Evolutionary conservation across 64 coral and sea anemone species (phyloP).

Genomic region (Dendronephthya gigantea): DNA sequence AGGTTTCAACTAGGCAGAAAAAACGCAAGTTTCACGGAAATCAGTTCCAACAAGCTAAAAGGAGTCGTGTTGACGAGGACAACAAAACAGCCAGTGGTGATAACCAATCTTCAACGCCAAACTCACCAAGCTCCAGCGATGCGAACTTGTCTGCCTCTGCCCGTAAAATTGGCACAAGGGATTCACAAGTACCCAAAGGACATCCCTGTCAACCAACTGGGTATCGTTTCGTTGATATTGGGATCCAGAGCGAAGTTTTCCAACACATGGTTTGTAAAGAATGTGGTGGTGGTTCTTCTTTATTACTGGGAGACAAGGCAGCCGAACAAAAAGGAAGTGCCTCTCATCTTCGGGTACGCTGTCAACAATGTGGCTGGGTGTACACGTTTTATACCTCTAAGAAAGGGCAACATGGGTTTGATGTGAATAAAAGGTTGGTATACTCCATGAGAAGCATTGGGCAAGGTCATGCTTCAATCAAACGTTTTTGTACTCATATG

Average conservation of each 20-base stretch:
- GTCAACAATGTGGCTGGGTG: not conserved
- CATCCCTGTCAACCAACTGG: no score
- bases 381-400: not conserved
- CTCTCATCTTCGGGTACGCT: not conserved
- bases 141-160: not conserved
- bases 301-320: not conserved
- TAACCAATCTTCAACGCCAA: not conserved
- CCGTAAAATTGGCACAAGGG: not conserved
- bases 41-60: not conserved
- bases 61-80: not conserved
- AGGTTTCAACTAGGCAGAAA: not conserved
- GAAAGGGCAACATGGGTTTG: not conserved
- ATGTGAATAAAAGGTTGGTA: not conserved
- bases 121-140: not conserved
- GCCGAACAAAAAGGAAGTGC: constrained; percentile 4
- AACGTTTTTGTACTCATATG: no score
- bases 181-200: not conserved
- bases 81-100: no score
- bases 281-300: constrained; percentile 4
- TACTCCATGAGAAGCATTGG: not conserved
- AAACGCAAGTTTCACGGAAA: not conserved
- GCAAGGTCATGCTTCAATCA: no score
- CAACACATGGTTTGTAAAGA: constrained; percentile 14
- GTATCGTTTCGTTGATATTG: constrained; percentile 5
- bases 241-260: not conserved